Conservation (phyloP, 2,113 vertebrate genomes). For the Sprattus sprattus region DNA sequence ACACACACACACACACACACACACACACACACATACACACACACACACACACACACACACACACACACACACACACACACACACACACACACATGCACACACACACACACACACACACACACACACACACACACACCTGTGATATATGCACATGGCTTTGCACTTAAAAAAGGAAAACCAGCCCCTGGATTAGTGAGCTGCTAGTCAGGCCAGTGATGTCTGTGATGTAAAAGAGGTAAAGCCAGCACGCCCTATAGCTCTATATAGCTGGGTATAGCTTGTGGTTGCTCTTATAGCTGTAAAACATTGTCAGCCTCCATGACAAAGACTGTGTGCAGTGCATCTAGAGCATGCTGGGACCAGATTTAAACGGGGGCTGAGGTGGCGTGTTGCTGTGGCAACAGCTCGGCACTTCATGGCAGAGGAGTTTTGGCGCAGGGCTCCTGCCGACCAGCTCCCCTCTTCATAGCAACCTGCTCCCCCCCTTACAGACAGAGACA, state of each 20-base stretch:
- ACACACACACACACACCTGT: slow-evolving; percentile 26
- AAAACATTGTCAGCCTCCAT: neutral
- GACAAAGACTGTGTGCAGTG: neutral
- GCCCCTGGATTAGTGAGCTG: neutral
- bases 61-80: slow-evolving; percentile 25
- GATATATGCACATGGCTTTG: slow-evolving; percentile 22
- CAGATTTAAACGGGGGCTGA: slow-evolving; percentile 43
- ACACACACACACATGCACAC: slow-evolving; percentile 32
- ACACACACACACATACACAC: slow-evolving; percentile 22
- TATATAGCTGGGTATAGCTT: neutral
- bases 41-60: slow-evolving; percentile 11
- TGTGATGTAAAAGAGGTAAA: neutral
- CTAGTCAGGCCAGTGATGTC: neutral
- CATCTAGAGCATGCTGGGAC: slow-evolving; percentile 33
- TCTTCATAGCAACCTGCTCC: slow-evolving; percentile 22
- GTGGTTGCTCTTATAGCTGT: neutral
- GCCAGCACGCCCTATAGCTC: neutral
- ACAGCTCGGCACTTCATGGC: slow-evolving; percentile 58
- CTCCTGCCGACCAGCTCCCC: slow-evolving; percentile 53
- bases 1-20: slow-evolving; percentile 27
- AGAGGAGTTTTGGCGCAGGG: slow-evolving; percentile 55
- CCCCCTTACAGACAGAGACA: slow-evolving; percentile 8
- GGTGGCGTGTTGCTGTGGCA: slow-evolving; percentile 66
- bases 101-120: slow-evolving; percentile 22
- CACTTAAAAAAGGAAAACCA: neutral